Evolutionary conservation across 2,797 vertebrate genomes (phyloP).

Genomic region (Siniperca undulata): DNA sequence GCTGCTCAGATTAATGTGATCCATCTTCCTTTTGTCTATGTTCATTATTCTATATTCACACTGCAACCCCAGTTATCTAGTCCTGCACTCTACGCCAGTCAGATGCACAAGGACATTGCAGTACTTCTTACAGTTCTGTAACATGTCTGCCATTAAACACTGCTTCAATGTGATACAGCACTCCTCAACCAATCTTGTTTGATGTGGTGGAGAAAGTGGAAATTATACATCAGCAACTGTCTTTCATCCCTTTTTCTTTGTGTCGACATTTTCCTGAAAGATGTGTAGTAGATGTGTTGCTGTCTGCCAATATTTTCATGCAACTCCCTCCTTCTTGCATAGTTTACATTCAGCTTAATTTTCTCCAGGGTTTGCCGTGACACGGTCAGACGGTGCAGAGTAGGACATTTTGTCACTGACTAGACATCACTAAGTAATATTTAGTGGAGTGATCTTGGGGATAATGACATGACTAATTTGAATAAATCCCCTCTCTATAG

Average conservation of each 20-base stretch:
- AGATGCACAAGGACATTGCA: slow-evolving; percentile 57
- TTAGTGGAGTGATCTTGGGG: slow-evolving; percentile 70
- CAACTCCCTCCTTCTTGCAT: slow-evolving; percentile 30
- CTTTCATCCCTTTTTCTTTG: background rate
- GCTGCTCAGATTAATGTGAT: slow-evolving; percentile 81
- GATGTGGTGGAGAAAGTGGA: background rate
- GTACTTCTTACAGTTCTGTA: slow-evolving; percentile 22
- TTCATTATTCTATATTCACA: slow-evolving; percentile 82
- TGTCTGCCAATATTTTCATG: slow-evolving; percentile 37
- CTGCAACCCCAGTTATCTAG: slow-evolving; percentile 69
- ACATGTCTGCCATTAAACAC: slow-evolving; percentile 22
- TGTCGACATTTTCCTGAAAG: background rate
- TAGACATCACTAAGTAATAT: slow-evolving; percentile 73
- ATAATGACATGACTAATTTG: slow-evolving; percentile 77
- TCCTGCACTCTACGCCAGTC: slow-evolving; percentile 47
- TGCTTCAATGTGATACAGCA: background rate
- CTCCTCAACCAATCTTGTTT: background rate
- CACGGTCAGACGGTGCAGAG: slow-evolving; percentile 47
- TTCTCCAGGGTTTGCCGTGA: slow-evolving; percentile 49
- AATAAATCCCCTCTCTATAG: slow-evolving; percentile 70
- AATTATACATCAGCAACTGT: background rate
- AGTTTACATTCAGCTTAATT: slow-evolving; percentile 37
- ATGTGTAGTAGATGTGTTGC: background rate
- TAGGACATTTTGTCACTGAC: slow-evolving; percentile 58
- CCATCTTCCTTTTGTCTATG: slow-evolving; percentile 81